A percentile compares a stretch with the other conserved stretches of the same genome.
phyloP scores from a whole-genome alignment of 2,888 invertebrate genomes.

The Agonopterix subpropinquella region DNA sequence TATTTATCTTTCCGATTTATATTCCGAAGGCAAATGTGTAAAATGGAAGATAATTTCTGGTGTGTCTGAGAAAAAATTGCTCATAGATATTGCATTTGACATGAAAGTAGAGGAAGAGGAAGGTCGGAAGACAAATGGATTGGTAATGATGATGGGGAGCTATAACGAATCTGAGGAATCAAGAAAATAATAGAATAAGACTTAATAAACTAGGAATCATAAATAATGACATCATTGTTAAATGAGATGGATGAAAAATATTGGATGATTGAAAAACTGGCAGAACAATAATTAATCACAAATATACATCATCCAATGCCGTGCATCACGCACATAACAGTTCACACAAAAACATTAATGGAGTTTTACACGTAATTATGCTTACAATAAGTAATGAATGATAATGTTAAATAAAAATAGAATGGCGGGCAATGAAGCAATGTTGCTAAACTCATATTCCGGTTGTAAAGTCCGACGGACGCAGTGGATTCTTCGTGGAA shows the following conservation, averaged over 20 bases:
- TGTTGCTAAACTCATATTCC: constrained; percentile 7
- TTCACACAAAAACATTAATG: no score
- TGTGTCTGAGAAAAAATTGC: neutral
- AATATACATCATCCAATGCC: no score
- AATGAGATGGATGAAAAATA: no score
- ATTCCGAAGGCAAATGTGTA: constrained; percentile 12
- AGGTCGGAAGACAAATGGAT: neutral
- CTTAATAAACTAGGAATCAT: no score
- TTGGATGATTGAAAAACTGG: no score
- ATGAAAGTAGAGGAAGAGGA: constrained; percentile 3
- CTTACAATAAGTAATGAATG: no score
- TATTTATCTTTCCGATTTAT: constrained; percentile 30
- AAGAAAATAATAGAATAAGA: no score
- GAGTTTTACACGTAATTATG: no score
- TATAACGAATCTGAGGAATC: neutral
- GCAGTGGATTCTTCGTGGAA: constrained; percentile 59
- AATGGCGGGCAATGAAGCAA: neutral
- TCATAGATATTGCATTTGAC: neutral
- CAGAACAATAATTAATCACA: no score
- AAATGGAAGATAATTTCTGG: constrained; percentile 3
- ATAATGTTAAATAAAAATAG: no score
- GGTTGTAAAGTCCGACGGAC: constrained; percentile 7
- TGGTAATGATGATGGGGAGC: neutral
- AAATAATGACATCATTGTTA: no score
- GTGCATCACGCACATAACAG: no score